Conservation (phyloP, 2,888 invertebrate genomes). For the Lordiphosa andalusiaca region DNA sequence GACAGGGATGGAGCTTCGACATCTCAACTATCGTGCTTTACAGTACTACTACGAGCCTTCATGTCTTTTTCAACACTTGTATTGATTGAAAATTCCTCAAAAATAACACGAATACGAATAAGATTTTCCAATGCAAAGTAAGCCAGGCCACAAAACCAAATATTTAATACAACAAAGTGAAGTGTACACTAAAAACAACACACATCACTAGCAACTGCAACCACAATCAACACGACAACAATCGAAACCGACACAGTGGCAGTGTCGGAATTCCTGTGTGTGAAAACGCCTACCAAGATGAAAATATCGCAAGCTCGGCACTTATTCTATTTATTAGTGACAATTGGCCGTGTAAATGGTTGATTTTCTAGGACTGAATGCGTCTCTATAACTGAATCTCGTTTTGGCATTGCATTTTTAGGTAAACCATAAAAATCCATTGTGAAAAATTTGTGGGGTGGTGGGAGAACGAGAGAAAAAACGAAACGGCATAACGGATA, state of each 20-base stretch:
- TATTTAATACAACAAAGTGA: too few species aligned
- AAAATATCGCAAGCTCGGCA: conserved; percentile 10
- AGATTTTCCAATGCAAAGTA: conserved; percentile 33
- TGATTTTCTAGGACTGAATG: conserved; percentile 1
- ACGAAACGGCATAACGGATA: conserved; percentile 43
- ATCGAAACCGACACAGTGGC: not conserved
- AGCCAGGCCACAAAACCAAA: conserved; percentile 9
- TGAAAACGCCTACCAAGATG: conserved; percentile 32
- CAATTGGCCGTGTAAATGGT: conserved; percentile 1
- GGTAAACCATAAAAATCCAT: conserved; percentile 72
- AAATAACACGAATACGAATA: conserved; percentile 11
- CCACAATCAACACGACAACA: too few species aligned
- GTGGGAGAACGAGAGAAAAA: conserved; percentile 50
- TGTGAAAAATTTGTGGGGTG: conserved; percentile 74
- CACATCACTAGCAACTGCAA: too few species aligned
- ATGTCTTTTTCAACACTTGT: not conserved
- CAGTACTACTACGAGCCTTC: too few species aligned
- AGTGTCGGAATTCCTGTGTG: not conserved
- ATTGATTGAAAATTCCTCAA: conserved; percentile 14
- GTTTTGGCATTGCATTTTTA: conserved; percentile 51
- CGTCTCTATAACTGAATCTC: not conserved
- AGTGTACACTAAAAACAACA: too few species aligned
- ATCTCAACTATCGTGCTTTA: too few species aligned
- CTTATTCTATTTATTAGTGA: too few species aligned
- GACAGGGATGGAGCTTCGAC: too few species aligned